Percentiles rank a stretch among this genome's conserved stretches.
Evolutionary conservation across 2,797 vertebrate genomes (phyloP).

Genomic region (Numenius phaeopus): DNA sequence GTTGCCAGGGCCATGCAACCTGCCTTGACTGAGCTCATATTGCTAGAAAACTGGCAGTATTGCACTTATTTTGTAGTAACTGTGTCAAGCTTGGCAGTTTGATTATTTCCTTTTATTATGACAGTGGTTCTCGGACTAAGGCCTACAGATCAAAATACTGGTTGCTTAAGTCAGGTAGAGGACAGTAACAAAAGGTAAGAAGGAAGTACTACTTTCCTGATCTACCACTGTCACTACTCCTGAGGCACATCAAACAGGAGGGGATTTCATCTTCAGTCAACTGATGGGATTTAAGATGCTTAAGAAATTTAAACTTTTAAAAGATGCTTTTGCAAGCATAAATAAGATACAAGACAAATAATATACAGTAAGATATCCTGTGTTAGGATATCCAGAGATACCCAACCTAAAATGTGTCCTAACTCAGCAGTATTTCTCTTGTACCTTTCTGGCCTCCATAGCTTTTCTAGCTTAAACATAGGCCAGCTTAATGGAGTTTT

Average conservation of each 20-base stretch:
- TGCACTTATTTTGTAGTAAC: background rate
- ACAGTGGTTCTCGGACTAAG: background rate
- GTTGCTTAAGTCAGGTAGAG: background rate
- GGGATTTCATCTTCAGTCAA: background rate
- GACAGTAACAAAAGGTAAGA: background rate
- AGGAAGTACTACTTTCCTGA: background rate
- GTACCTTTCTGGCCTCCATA: background rate
- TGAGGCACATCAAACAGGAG: background rate
- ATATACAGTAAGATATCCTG: too few species aligned
- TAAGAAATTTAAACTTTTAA: background rate
- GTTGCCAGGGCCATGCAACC: background rate
- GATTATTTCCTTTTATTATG: background rate
- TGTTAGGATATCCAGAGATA: background rate
- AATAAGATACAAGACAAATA: background rate
- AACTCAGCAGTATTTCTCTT: background rate
- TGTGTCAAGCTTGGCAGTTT: background rate
- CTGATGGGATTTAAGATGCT: background rate
- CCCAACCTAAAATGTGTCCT: background rate
- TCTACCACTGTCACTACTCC: background rate
- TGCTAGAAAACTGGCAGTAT: background rate
- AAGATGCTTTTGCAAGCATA: background rate
- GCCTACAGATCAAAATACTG: background rate
- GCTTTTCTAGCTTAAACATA: background rate
- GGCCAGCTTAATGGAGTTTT: background rate
- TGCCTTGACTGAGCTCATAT: background rate